These are phyloP conservation scores for Alligator sinensis DNA, from an alignment of 2,113 vertebrate species.

Conservation along the genomic window DNA sequence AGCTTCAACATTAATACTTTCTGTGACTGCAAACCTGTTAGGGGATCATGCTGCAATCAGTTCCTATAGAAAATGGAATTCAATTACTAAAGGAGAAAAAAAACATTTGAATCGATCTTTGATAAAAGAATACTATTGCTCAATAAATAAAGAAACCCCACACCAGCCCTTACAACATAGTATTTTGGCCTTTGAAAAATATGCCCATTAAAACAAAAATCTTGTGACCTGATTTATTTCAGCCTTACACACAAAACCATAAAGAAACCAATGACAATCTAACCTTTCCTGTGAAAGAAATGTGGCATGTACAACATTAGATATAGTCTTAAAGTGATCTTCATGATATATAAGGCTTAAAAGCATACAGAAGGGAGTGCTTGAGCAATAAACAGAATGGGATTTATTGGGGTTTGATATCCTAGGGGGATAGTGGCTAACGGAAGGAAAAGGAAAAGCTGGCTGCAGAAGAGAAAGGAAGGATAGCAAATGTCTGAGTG, in stretches of 20 bases:
- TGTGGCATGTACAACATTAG: neutral
- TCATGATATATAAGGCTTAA: neutral
- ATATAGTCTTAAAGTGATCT: neutral
- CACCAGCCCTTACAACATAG: neutral
- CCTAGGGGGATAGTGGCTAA: neutral
- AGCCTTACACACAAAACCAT: neutral
- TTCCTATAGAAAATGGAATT: neutral
- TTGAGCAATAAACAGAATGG: neutral
- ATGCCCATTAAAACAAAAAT: rapidly evolving
- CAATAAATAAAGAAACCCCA: neutral
- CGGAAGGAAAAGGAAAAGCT: neutral
- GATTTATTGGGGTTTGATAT: neutral
- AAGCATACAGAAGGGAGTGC: neutral
- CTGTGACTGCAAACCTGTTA: rapidly evolving
- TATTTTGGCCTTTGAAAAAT: rapidly evolving
- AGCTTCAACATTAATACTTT: neutral
- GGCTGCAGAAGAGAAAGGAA: neutral
- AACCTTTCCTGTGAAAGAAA: neutral
- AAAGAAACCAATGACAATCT: neutral
- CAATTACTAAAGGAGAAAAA: neutral
- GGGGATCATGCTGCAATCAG: neutral
- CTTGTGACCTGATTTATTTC: neutral
- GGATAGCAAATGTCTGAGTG: neutral
- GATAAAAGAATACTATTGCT: neutral
- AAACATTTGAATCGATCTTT: conserved; percentile 29